phyloP scores from a whole-genome alignment of 2,113 vertebrate species.

The Petrocephalus zakoni region DNA sequence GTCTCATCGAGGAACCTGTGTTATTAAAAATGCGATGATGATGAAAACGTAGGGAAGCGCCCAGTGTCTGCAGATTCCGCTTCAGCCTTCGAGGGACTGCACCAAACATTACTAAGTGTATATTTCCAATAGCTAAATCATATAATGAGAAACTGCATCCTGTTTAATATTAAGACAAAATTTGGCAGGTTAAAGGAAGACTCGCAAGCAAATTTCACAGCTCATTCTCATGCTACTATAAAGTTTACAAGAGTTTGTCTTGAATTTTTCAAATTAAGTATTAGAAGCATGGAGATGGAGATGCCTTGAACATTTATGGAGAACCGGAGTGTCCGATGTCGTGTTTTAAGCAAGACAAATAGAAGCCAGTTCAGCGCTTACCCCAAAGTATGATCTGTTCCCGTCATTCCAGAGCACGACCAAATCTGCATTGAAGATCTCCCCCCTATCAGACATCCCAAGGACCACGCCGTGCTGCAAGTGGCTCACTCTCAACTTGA shows the following conservation, averaged over 20 bases:
- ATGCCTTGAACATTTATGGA: neutral
- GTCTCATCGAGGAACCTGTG: neutral
- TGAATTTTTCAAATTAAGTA: neutral
- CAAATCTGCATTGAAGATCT: conserved; percentile 77
- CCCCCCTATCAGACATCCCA: conserved; percentile 84
- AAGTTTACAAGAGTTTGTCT: neutral
- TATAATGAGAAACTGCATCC: neutral
- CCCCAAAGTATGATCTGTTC: conserved; percentile 74
- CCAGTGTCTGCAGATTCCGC: neutral
- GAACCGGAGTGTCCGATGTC: neutral
- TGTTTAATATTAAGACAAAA: neutral
- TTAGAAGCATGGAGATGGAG: neutral
- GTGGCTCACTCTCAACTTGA: conserved; percentile 64
- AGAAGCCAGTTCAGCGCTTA: conserved; percentile 47
- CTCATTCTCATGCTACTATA: neutral
- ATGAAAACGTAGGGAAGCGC: neutral
- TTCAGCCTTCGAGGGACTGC: neutral
- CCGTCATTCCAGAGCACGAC: conserved; percentile 79
- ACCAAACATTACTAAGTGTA: neutral
- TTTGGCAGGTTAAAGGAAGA: neutral
- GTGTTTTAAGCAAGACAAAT: neutral
- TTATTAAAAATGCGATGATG: neutral
- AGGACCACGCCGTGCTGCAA: conserved; percentile 72
- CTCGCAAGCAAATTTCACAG: neutral
- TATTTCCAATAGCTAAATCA: neutral